Base-by-base conservation (phyloP, 1,140 invertebrate genomes). In the Cyphomyrmex costatus region DNA sequence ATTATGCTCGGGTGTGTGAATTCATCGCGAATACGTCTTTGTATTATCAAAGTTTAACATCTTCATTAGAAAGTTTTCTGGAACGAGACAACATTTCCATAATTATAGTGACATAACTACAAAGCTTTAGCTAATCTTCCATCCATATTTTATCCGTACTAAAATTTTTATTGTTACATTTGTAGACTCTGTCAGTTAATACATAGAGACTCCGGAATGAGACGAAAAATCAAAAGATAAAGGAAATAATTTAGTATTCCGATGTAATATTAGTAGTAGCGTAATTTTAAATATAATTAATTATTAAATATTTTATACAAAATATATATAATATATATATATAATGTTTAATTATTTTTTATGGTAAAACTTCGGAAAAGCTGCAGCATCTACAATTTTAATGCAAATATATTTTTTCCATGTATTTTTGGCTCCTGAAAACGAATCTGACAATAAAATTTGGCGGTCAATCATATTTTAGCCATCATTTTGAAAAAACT, bases 41-140 rank as follows among this genome's bases (percentile, higher is more conserved):
- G 27, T 21, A 16, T 0, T 83, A 46, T 83, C 24, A 83, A 83
- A 83, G 53, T 74, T 83, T n/a, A 74, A 73, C 78, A 60, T 83
- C 79, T 74, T 60, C 21, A 73, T 61, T 83, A 70, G 63, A 70
- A 82, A 82, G 53, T 83, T 83, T 83, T 73, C 68, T 74, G 14
- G n/a, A 30, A 8, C 36, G 53, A 30, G 1, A 73, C 36, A 27
- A 61, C 24, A 74, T 83, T 14, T 61, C 27, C 33, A 19, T 83
- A 73, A 83, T 83, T 83, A 71, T 8, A 80, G 16, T 56, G 21
- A 56, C 16, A 56, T 56, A 71, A 49, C 24, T 68, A 73, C 19
- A 51, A 58, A 80, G 21, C 21, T 56, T 8, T 30, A 60, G n/a
- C n/a, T 83, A 83, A 83, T 73, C 53, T 74, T 21, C 3, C n/a